A percentile compares a stretch with the other conserved stretches of the same genome.
phyloP scores from a whole-genome alignment of 1,140 invertebrate genomes.

The Leguminivora glycinivorella region DNA sequence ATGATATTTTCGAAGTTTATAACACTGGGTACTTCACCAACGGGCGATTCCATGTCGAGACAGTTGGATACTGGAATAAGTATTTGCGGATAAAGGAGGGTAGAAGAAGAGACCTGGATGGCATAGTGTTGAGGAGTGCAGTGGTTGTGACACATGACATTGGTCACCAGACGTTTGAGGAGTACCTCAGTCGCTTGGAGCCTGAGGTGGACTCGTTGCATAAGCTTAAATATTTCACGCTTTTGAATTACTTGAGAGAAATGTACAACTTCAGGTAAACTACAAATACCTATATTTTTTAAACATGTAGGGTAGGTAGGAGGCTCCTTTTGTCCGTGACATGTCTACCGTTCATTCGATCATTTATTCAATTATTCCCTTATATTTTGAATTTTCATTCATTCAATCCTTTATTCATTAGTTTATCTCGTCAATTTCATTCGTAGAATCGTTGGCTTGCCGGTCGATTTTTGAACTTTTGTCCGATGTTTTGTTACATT shows the following conservation, averaged over 20 bases:
- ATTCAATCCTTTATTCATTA: no score
- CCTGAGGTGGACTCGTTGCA: slow-evolving; percentile 81
- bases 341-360: no score
- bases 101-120: slow-evolving; percentile 50
- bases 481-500: no score
- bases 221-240: slow-evolving; percentile 79
- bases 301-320: no score
- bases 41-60: slow-evolving; percentile 42
- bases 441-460: no score
- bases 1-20: slow-evolving; percentile 51
- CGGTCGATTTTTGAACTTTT: no score
- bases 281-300: slow-evolving; percentile 7
- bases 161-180: slow-evolving; percentile 73
- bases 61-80: slow-evolving; percentile 49
- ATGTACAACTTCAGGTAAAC: slow-evolving; percentile 83
- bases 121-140: slow-evolving; percentile 55
- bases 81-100: slow-evolving; percentile 36
- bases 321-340: no score
- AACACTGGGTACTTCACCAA: slow-evolving; percentile 53
- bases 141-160: slow-evolving; percentile 76
- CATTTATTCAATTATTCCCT: no score
- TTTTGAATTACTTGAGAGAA: slow-evolving; percentile 80
- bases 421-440: no score
- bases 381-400: no score
- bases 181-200: slow-evolving; percentile 77